Evolutionary conservation across 1,140 invertebrate species (phyloP), one percentile per base, ranked within the genome.

Genomic region (Pogonomyrmex barbatus): DNA sequence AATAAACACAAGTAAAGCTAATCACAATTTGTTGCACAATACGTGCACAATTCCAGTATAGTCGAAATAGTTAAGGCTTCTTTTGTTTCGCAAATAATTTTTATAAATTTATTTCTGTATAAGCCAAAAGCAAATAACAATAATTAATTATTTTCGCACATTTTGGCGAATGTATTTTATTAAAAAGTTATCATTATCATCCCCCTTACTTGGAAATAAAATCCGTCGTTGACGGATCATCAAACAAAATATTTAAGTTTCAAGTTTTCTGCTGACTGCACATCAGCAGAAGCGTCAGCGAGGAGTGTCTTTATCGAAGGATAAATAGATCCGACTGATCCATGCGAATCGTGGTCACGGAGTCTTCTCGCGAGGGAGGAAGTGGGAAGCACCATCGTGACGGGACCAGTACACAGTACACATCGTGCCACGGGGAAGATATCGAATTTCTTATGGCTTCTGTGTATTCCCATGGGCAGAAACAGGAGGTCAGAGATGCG

Each of bases 401-500:
- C 91, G 88, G 68, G 70, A 65, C 52, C 86, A 71, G 52, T 36
- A 87, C 89, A 88, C 24, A 0, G 24, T 24, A 24, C 77, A 82
- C 81, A 84, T 92, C 92, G 93, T 92, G 92, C 90, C 88, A 93
- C 92, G 92, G 93, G 93, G 92, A 93, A 94, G 87, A 87, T 95
- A 95, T 95, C 93, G 92, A 94, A 94, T 95, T 95, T 94, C 94
- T 94, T 94, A 95, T 94, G 94, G 94, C 94, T 95, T 95, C 94
- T 95, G 94, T 92, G 82, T 93, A 94, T 94, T 95, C 94, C 93
- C 94, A 95, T 95, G 85, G 85, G 88, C 79, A 86, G 63, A 89
- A 85, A 84, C 89, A 82, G 86, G 78, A 90, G 86, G 88, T 88
- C 78, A 88, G 81, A 85, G 68, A 68, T 83, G 65, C 76, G 12